phyloP scores from a whole-genome alignment of 2,113 vertebrate species.

The Heteronetta atricapilla region DNA sequence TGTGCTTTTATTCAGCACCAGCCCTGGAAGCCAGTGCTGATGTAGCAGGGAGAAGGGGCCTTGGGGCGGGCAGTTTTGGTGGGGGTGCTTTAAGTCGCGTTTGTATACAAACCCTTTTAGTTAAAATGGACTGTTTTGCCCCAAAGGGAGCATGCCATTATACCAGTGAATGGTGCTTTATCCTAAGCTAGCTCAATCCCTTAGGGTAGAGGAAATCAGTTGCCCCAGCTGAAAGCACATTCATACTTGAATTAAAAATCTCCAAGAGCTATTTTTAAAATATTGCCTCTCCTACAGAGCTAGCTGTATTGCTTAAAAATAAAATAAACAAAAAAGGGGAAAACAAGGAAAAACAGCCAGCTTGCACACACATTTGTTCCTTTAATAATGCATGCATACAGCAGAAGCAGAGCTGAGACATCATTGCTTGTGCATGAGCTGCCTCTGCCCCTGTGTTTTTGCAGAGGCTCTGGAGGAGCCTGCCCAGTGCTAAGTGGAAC shows the following conservation, averaged over 20 bases:
- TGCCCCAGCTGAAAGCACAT: slow-evolving; percentile 28
- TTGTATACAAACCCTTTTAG: slow-evolving; percentile 13
- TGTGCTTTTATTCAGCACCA: accelerated
- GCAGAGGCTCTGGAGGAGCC: accelerated
- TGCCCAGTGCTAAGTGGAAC: not conserved
- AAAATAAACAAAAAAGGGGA: not conserved
- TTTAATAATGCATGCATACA: not conserved
- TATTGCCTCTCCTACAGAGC: not conserved
- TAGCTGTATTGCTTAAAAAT: not conserved
- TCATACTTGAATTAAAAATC: slow-evolving; percentile 49
- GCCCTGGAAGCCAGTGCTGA: not conserved
- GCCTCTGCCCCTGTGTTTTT: not conserved
- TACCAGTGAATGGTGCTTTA: slow-evolving; percentile 31
- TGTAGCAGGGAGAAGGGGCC: not conserved
- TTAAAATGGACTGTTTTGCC: slow-evolving; percentile 32
- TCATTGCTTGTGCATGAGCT: not conserved
- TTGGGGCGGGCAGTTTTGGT: not conserved
- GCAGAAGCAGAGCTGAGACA: not conserved
- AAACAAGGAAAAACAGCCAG: accelerated
- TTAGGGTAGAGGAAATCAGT: slow-evolving; percentile 18
- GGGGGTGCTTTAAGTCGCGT: slow-evolving; percentile 13
- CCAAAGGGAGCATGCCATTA: slow-evolving; percentile 32
- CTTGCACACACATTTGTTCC: not conserved
- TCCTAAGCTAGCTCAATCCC: slow-evolving; percentile 3
- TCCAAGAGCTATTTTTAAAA: not conserved